Conservation (phyloP, 2,797 vertebrate genomes). For the Merluccius polli region DNA sequence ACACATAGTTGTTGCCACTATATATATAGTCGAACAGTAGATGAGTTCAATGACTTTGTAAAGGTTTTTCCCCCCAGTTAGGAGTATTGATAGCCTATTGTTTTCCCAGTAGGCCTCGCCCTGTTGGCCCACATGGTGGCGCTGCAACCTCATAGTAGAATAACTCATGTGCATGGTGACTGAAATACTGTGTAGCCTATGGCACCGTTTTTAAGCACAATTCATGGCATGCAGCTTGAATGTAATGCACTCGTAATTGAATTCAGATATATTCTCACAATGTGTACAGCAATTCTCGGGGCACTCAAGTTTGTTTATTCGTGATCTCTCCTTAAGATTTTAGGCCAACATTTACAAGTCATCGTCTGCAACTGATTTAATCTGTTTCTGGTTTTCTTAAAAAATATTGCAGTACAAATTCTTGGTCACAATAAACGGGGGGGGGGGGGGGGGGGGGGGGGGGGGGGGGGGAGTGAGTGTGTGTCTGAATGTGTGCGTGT, state of each 20-base stretch:
- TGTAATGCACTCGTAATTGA: neutral
- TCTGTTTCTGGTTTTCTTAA: constrained; percentile 1
- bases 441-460: no score
- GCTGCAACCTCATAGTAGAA: neutral
- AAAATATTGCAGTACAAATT: neutral
- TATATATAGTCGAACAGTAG: neutral
- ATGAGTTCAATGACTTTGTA: neutral
- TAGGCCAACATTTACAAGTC: constrained; percentile 2
- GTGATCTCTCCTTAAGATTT: constrained; percentile 2
- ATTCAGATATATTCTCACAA: neutral
- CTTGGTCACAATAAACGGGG: neutral
- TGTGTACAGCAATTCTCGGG: neutral
- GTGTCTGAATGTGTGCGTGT: no score
- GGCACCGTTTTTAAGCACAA: neutral
- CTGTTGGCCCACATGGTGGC: constrained; percentile 42
- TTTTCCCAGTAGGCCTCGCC: constrained; percentile 7
- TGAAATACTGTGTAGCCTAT: neutral
- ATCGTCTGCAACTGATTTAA: neutral
- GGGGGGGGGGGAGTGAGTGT: no score
- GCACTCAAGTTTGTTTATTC: neutral
- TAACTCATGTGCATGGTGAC: neutral
- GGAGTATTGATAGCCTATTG: neutral
- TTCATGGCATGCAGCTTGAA: neutral
- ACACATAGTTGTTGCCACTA: neutral
- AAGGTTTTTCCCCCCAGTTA: neutral